phyloP scores from a whole-genome alignment of 2,888 invertebrate genomes.

The Panopea generosa region DNA sequence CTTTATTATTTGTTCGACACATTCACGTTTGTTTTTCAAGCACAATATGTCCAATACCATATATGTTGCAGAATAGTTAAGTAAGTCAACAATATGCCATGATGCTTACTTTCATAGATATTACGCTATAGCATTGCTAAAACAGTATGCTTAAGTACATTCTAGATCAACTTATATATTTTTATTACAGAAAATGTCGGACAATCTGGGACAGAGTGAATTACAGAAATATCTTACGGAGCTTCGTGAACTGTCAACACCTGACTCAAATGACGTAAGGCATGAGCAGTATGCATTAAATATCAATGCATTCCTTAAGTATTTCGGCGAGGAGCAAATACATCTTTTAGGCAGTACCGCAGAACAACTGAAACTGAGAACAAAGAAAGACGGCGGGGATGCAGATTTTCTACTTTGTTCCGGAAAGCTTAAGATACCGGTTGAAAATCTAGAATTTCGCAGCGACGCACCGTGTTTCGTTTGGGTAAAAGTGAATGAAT shows the following conservation, averaged over 20 bases:
- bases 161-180: neutral
- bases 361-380: slow-evolving; percentile 52
- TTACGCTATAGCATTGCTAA: too few relatives aligned
- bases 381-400: slow-evolving; percentile 55
- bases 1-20: too few relatives aligned
- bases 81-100: too few relatives aligned
- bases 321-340: slow-evolving; percentile 42
- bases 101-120: too few relatives aligned
- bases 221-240: slow-evolving; percentile 3
- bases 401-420: slow-evolving; percentile 61
- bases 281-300: slow-evolving; percentile 33
- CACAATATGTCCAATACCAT: too few relatives aligned
- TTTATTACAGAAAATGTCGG: neutral
- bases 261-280: slow-evolving; percentile 39
- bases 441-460: slow-evolving; percentile 39
- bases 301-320: slow-evolving; percentile 30
- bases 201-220: neutral
- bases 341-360: slow-evolving; percentile 60
- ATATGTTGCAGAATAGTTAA: too few relatives aligned
- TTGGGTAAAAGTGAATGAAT: slow-evolving; percentile 33
- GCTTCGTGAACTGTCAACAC: slow-evolving; percentile 30
- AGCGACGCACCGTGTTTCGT: slow-evolving; percentile 59
- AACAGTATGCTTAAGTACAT: too few relatives aligned
- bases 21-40: too few relatives aligned
- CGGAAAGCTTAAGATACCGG: slow-evolving; percentile 49